Base-by-base conservation (phyloP, 1,140 invertebrate genomes). In the Mactra quadrangularis region DNA sequence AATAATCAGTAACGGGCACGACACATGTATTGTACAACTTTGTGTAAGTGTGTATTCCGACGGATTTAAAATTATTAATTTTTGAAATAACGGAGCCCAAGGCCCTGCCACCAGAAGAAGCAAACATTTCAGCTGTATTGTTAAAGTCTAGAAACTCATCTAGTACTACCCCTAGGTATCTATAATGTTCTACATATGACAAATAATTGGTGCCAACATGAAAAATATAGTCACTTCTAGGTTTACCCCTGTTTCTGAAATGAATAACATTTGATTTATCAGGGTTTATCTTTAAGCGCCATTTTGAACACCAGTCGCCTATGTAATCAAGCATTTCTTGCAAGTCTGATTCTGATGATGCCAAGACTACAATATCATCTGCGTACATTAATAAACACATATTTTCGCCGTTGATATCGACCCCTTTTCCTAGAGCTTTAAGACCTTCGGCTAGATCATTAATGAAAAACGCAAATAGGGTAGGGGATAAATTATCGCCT, bases 401-500 rank as follows among this genome's bases (percentile, higher is more conserved):
- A 3, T 13, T 9, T 35, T 9, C 25, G 19, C 38, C 11, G 22
- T 62, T 62, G 9, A 38, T 9, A 2, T 62, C 15, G 19, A 62
- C 22, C 3, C 59, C 33, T 19, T 62, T 62, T 31, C 38, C n/a
- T 27, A 62, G 59, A 62, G n/a, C n/a, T n/a, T n/a, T n/a, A n/a
- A n/a, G n/a, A n/a, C n/a, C n/a, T n/a, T n/a, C n/a, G n/a, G n/a
- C n/a, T 50, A 50, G 47, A n/a, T n/a, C n/a, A n/a, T n/a, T n/a
- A n/a, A n/a, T n/a, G n/a, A n/a, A 59, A 59, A 4, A 59, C 22
- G 35, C 19, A 52, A 75, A 72, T n/a, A 75, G 25, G 7, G 79
- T 82, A 3, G 79, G 79, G 17, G 79, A 82, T 7, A 82, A 38
- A 35, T 55, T 55, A 75, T 75, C 68, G 17, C 70, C 70, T 22